A percentile compares a stretch with the other conserved stretches of the same genome.
Conservation (phyloP, 2,113 vertebrate genomes). For the Callipepla squamata region DNA sequence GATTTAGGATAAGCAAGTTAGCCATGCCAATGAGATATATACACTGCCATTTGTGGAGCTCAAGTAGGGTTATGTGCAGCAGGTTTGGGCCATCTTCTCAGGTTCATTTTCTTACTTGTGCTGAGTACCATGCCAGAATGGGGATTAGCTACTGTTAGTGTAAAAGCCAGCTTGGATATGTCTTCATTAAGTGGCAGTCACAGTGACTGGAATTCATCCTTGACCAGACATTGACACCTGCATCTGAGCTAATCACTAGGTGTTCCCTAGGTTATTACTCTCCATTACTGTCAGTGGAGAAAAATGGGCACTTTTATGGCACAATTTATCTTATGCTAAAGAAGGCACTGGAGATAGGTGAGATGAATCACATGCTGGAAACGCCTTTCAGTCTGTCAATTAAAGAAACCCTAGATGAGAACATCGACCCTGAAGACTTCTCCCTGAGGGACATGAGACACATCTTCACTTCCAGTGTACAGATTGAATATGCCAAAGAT, state of each 20-base stretch:
- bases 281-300: slow-evolving; percentile 40
- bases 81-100: not conserved
- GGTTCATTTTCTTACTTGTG: not conserved
- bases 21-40: not conserved
- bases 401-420: not conserved
- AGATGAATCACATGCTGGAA: slow-evolving; percentile 36
- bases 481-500: not conserved
- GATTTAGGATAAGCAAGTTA: not conserved
- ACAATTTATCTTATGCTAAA: slow-evolving; percentile 49
- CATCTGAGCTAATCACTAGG: slow-evolving; percentile 12
- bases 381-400: not conserved
- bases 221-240: slow-evolving; percentile 34
- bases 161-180: not conserved
- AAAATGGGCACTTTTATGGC: slow-evolving; percentile 20
- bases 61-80: accelerated
- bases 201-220: slow-evolving; percentile 35
- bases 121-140: not conserved
- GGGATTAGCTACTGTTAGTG: not conserved
- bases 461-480: not conserved
- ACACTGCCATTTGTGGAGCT: not conserved
- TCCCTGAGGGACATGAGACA: not conserved
- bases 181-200: slow-evolving; percentile 37
- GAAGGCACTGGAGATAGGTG: not conserved
- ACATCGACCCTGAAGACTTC: not conserved
- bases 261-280: not conserved